Conservation (phyloP, 2,797 vertebrate genomes). For the Lagorchestes hirsutus region DNA sequence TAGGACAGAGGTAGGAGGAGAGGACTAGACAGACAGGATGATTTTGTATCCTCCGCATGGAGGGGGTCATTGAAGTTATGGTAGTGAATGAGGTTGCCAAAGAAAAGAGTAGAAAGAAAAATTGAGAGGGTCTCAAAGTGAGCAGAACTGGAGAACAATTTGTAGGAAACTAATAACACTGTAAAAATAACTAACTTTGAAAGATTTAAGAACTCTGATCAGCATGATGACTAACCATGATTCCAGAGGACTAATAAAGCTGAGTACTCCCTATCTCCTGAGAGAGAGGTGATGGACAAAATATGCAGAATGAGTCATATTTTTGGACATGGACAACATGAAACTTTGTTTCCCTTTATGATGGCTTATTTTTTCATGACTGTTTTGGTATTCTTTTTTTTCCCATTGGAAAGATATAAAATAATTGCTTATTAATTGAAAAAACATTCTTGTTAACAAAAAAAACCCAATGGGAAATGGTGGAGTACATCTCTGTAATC, state of each 20-base stretch:
- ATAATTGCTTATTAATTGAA: neutral
- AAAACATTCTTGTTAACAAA: neutral
- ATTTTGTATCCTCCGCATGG: neutral
- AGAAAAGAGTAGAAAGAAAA: neutral
- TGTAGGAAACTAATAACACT: neutral
- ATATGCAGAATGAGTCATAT: neutral
- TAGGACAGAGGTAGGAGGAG: neutral
- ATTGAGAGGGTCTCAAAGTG: neutral
- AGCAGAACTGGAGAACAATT: neutral
- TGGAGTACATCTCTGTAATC: neutral
- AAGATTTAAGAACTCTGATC: neutral
- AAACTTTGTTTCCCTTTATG: neutral
- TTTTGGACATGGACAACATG: neutral
- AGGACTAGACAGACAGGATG: neutral
- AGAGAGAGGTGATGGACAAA: neutral
- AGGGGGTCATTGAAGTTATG: neutral
- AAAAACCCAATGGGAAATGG: neutral
- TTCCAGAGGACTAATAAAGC: neutral
- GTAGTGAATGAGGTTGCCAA: neutral
- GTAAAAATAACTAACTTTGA: neutral
- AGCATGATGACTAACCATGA: neutral
- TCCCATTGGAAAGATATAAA: neutral
- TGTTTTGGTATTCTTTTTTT: neutral
- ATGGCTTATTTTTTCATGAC: neutral
- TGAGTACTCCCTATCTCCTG: neutral